phyloP scores from a whole-genome alignment of 2,888 invertebrate genomes.

The Aporophyla lueneburgensis region DNA sequence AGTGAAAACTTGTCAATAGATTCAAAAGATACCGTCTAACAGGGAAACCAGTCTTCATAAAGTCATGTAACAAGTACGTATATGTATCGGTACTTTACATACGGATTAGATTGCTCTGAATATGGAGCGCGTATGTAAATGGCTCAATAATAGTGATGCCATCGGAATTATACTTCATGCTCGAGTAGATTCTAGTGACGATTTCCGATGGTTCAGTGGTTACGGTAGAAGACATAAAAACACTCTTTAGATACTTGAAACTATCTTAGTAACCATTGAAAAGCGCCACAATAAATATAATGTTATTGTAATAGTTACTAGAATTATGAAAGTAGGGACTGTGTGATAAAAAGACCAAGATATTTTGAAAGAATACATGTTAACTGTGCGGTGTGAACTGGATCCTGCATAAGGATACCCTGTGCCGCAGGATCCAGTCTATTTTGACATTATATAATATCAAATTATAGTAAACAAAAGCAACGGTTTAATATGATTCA shows the following conservation, averaged over 20 bases:
- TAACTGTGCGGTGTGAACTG: neutral
- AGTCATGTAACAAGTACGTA: conserved; percentile 63
- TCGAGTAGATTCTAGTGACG: conserved; percentile 15
- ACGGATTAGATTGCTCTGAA: conserved; percentile 63
- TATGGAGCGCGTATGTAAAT: conserved; percentile 79
- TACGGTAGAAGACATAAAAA: neutral
- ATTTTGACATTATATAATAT: too few relatives aligned
- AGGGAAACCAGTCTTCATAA: conserved; percentile 63
- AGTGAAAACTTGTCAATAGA: conserved; percentile 63
- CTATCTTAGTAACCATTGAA: neutral
- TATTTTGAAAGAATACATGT: neutral
- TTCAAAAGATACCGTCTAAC: conserved; percentile 58
- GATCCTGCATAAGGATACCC: too few relatives aligned
- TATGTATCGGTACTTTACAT: conserved; percentile 60
- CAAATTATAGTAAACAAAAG: too few relatives aligned
- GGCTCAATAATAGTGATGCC: conserved; percentile 68
- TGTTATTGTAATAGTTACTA: neutral
- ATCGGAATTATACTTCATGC: conserved; percentile 37
- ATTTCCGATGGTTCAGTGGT: conserved; percentile 23
- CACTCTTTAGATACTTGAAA: neutral
- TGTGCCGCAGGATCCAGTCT: too few relatives aligned
- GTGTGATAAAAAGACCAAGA: neutral
- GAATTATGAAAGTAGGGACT: neutral
- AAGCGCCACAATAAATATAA: neutral
- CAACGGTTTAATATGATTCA: too few relatives aligned